These are phyloP conservation scores for Drosophila nr. perissopoda DNA, from an alignment of 2,888 invertebrate genomes.

Conservation along the genomic window DNA sequence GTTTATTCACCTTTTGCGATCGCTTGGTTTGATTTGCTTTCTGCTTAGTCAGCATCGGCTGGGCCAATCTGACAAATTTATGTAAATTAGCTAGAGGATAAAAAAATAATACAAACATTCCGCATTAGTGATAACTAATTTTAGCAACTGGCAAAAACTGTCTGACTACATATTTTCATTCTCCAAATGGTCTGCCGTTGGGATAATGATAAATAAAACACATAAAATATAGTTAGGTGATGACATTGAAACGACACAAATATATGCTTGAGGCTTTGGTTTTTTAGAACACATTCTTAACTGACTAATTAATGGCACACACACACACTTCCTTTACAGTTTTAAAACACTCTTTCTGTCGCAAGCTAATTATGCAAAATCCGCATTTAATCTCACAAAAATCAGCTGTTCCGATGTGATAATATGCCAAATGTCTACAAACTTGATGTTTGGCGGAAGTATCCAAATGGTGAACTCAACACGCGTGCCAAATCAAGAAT, in stretches of 20 bases:
- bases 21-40: constrained; percentile 56
- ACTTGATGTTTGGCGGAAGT: constrained; percentile 55
- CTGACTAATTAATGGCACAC: background rate
- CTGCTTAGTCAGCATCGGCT: constrained; percentile 39
- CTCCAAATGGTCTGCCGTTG: constrained; percentile 22
- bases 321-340: background rate
- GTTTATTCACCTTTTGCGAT: constrained; percentile 71
- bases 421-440: background rate
- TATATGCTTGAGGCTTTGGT: background rate
- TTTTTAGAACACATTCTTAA: constrained; percentile 1
- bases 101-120: constrained; percentile 14
- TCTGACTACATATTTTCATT: background rate
- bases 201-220: constrained; percentile 23
- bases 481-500: constrained; percentile 70
- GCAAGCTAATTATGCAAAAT: background rate
- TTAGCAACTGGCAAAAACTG: background rate
- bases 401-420: background rate
- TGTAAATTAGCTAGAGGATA: constrained; percentile 19
- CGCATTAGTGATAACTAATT: constrained; percentile 19
- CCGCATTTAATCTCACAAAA: background rate
- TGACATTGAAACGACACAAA: constrained; percentile 41
- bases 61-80: constrained; percentile 36
- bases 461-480: constrained; percentile 24
- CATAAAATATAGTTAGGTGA: constrained; percentile 16
- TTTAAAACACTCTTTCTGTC: background rate